A percentile compares a stretch with the other conserved stretches of the same genome.
Conservation (phyloP, 2,888 invertebrate genomes). For the Nymphalis polychloros region DNA sequence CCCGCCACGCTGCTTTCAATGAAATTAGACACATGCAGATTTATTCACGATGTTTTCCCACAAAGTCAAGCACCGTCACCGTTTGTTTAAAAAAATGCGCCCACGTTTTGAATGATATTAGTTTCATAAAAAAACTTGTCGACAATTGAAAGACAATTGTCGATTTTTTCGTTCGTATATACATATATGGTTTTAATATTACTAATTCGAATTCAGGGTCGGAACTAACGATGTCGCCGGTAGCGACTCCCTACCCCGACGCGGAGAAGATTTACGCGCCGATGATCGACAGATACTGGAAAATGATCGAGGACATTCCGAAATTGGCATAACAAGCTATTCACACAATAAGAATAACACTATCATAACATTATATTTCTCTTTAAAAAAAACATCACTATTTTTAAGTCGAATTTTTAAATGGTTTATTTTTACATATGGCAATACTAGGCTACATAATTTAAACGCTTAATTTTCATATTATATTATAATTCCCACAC, state of each 20-base stretch:
- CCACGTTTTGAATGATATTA: no score
- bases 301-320: constrained; percentile 60
- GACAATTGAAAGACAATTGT: no score
- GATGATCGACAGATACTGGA: constrained; percentile 86
- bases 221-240: constrained; percentile 62
- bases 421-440: neutral
- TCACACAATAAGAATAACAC: no score
- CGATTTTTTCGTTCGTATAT: no score
- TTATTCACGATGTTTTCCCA: no score
- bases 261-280: constrained; percentile 87
- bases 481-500: neutral
- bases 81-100: no score
- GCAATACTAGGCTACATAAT: constrained; percentile 3
- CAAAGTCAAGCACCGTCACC: no score
- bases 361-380: neutral
- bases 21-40: no score
- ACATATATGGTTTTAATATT: no score
- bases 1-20: no score
- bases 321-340: constrained; percentile 44
- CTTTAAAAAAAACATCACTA: neutral
- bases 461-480: neutral
- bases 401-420: neutral
- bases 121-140: no score
- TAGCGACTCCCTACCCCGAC: constrained; percentile 88
- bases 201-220: constrained; percentile 49